A percentile compares a stretch with the other conserved stretches of the same genome.
These are phyloP conservation scores for Mugil cephalus DNA, from an alignment of 2,113 vertebrate genomes.

Conservation along the genomic window DNA sequence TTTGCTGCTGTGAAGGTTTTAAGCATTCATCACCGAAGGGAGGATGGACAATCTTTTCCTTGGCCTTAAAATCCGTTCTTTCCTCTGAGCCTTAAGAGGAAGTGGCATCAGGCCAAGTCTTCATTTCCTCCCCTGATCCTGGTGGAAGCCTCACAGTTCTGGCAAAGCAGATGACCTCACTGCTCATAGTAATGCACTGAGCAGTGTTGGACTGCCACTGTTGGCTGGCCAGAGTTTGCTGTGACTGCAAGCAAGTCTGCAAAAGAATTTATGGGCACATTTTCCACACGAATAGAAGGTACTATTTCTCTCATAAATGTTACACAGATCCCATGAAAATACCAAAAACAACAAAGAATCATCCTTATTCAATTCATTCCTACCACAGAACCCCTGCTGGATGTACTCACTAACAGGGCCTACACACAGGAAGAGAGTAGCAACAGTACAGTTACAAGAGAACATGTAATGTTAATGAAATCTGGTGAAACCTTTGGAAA, in stretches of 20 bases:
- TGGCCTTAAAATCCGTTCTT: too few species aligned
- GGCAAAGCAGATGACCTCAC: not conserved
- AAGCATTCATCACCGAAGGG: not conserved
- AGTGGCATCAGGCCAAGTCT: constrained; percentile 20
- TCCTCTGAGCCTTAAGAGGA: constrained; percentile 28
- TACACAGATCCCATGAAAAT: not conserved
- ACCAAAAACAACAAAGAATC: too few species aligned
- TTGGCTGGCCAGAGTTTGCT: not conserved
- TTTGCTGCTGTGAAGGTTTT: constrained; percentile 11
- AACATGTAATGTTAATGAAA: too few species aligned
- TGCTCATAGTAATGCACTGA: not conserved
- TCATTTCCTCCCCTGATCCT: constrained; percentile 5
- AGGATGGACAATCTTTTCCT: not conserved
- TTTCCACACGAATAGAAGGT: too few species aligned
- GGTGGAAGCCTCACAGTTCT: not conserved
- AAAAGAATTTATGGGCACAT: too few species aligned
- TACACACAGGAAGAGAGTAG: too few species aligned
- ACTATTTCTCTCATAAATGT: too few species aligned
- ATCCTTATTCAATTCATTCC: too few species aligned
- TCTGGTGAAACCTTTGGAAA: too few species aligned
- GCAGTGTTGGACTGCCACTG: not conserved
- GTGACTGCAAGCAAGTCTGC: not conserved
- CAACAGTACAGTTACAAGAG: too few species aligned
- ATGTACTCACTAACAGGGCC: not conserved
- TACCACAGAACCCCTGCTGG: not conserved